These are phyloP conservation scores for Schlechtendalia chinensis DNA, from an alignment of 1,140 invertebrate genomes.

Conservation along the genomic window DNA sequence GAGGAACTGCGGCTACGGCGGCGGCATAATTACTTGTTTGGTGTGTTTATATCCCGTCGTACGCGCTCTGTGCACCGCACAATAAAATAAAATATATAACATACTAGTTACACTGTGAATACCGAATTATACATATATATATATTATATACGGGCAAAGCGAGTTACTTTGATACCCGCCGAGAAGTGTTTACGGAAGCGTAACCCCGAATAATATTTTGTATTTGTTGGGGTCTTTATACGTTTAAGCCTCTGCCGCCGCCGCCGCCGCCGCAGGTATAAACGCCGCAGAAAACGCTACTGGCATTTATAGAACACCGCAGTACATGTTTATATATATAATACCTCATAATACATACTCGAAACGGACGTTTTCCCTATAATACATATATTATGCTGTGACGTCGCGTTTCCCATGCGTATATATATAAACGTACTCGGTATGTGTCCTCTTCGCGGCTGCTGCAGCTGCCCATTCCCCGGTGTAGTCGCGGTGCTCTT, in stretches of 20 bases:
- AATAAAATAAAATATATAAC: slow-evolving; percentile 22
- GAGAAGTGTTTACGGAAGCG: slow-evolving; percentile 49
- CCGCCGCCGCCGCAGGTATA: not conserved
- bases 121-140: not conserved
- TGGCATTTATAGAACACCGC: slow-evolving; percentile 1
- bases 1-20: slow-evolving; percentile 11
- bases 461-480: slow-evolving; percentile 16
- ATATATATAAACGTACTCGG: not conserved
- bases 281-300: slow-evolving; percentile 14
- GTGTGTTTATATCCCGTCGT: slow-evolving; percentile 27
- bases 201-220: slow-evolving; percentile 14
- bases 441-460: not conserved
- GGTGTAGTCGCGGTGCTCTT: not conserved
- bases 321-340: too few relatives aligned
- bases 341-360: not conserved
- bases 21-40: slow-evolving; percentile 49
- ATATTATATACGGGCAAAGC: not conserved
- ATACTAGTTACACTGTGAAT: slow-evolving; percentile 36
- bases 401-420: slow-evolving; percentile 10
- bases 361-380: not conserved
- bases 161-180: slow-evolving; percentile 1
- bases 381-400: not conserved
- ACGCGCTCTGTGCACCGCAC: slow-evolving; percentile 11
- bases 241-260: not conserved
- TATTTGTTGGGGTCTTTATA: slow-evolving; percentile 14